These are phyloP conservation scores for Bergia puertoricense DNA, from an alignment of 92 coral and sea anemone genomes.

Conservation along the genomic window DNA sequence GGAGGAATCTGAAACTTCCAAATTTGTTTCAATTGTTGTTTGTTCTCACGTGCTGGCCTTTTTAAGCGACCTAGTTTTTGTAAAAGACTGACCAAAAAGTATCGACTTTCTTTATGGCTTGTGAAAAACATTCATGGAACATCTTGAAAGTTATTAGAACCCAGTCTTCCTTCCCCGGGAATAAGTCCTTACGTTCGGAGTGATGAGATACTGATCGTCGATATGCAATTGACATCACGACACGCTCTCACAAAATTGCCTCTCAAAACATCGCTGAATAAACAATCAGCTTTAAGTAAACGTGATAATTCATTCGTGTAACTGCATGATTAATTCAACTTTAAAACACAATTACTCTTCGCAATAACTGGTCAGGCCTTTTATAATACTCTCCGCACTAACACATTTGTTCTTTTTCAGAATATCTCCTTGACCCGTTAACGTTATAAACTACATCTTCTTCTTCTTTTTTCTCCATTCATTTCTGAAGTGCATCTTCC, in stretches of 20 bases:
- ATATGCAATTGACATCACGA: neutral
- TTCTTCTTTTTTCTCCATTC: neutral
- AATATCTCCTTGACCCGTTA: neutral
- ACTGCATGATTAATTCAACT: constrained; percentile 15
- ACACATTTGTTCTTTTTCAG: neutral
- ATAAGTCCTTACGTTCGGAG: neutral
- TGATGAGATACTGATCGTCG: neutral
- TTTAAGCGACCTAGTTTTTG: too few species aligned
- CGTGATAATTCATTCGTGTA: constrained; percentile 26
- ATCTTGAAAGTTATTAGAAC: too few species aligned
- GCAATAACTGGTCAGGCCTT: neutral
- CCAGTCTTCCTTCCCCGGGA: too few species aligned
- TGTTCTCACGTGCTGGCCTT: too few species aligned
- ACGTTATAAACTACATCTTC: neutral
- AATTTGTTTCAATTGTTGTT: too few species aligned
- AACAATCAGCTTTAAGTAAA: constrained; percentile 34
- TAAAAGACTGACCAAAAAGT: too few species aligned
- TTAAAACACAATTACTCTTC: neutral
- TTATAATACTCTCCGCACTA: neutral
- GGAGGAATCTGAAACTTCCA: too few species aligned
- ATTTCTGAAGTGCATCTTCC: neutral
- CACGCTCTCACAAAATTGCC: neutral
- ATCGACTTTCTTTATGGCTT: too few species aligned
- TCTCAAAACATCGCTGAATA: constrained; percentile 24
- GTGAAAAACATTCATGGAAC: too few species aligned